These are phyloP conservation scores for Drosophila grimshawi DNA, from an alignment of 1,140 invertebrate species.

Conservation along the genomic window DNA sequence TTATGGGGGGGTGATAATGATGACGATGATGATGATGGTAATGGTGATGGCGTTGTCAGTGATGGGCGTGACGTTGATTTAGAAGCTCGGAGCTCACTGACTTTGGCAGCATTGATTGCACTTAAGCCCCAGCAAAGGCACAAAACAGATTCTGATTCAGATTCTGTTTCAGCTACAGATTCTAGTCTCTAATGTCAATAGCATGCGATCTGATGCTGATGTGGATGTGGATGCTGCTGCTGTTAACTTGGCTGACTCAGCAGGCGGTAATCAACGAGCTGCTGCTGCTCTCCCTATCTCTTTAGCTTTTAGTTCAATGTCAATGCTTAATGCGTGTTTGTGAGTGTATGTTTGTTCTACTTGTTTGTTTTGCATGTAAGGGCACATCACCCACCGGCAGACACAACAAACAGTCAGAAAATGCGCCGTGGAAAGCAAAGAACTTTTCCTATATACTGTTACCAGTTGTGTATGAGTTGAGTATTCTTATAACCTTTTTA, in stretches of 20 bases:
- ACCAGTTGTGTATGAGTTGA: neutral
- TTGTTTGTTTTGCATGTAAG: conserved; percentile 27
- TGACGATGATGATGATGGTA: conserved; percentile 15
- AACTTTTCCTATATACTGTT: neutral
- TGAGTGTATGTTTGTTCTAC: conserved; percentile 10
- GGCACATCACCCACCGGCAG: conserved; percentile 20
- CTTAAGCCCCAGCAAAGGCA: conserved; percentile 50
- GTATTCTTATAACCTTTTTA: too few species aligned
- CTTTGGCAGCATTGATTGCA: conserved; percentile 61
- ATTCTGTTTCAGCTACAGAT: conserved; percentile 33
- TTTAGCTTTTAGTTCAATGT: conserved; percentile 44
- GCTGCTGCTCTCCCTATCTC: conserved; percentile 7
- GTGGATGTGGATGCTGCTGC: conserved; percentile 13
- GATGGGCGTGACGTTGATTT: conserved; percentile 40
- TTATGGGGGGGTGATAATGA: conserved; percentile 2
- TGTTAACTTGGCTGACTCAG: conserved; percentile 64
- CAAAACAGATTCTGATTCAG: conserved; percentile 41
- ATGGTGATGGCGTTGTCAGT: neutral
- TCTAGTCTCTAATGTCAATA: conserved; percentile 57
- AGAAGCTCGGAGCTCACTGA: conserved; percentile 5
- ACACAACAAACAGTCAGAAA: conserved; percentile 21
- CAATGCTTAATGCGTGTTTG: conserved; percentile 30
- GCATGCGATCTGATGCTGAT: conserved; percentile 46
- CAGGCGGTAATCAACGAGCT: conserved; percentile 68
- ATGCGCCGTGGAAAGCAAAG: conserved; percentile 1